These are phyloP conservation scores for Rotaria sp. DNA, from an alignment of 2,888 invertebrate genomes.

Conservation along the genomic window DNA sequence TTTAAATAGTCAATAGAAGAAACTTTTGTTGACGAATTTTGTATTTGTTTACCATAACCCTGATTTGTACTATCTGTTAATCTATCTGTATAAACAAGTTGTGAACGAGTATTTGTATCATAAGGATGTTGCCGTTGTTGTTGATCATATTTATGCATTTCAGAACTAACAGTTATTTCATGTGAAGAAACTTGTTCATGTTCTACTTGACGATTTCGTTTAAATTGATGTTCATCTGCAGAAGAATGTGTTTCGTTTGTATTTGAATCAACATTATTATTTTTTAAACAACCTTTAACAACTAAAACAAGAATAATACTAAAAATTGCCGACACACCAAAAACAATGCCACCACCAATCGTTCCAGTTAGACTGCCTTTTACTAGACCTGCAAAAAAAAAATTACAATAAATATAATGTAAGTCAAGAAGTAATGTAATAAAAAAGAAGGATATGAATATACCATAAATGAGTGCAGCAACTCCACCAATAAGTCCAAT, in stretches of 20 bases:
- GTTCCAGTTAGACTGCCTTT: not conserved
- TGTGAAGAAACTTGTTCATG: too few species aligned
- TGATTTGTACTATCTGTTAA: not conserved
- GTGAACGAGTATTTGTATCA: too few species aligned
- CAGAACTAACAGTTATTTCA: too few species aligned
- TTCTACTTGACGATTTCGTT: too few species aligned
- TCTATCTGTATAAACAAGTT: too few species aligned
- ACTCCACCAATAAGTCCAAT: not conserved
- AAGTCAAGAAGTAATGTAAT: too few species aligned
- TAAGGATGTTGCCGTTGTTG: too few species aligned
- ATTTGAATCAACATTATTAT: not conserved
- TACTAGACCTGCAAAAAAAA: not conserved
- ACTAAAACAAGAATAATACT: not conserved
- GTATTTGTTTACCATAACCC: not conserved
- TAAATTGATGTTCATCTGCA: too few species aligned
- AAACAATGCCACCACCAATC: not conserved
- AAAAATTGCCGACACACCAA: not conserved
- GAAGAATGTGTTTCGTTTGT: too few species aligned
- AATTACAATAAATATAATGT: too few species aligned
- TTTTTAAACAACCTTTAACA: not conserved
- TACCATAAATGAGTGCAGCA: not conserved
- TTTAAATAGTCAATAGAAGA: not conserved
- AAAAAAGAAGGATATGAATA: not conserved
- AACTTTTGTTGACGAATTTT: not conserved
- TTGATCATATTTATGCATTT: too few species aligned